Conservation (phyloP, 2,888 invertebrate species). For the Scaptomyza reducta region DNA sequence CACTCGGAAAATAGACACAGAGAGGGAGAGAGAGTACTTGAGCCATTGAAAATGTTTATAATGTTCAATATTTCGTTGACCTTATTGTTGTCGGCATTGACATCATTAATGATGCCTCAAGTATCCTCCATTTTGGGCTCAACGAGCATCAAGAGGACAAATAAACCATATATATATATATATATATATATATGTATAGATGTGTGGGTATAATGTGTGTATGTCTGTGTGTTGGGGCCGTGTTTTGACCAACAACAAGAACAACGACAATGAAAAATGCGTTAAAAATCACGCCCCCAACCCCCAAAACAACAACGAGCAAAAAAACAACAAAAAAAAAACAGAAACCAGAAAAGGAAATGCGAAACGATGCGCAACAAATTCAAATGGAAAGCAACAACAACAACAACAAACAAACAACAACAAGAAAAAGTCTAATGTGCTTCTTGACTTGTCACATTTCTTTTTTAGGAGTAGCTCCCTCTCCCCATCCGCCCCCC, state of each 20-base stretch:
- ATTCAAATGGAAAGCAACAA: constrained; percentile 66
- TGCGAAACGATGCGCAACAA: constrained; percentile 73
- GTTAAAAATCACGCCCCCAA: constrained; percentile 55
- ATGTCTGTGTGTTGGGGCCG: no score
- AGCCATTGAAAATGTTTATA: constrained; percentile 55
- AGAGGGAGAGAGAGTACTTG: constrained; percentile 20
- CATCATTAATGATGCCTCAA: constrained; percentile 78
- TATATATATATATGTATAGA: no score
- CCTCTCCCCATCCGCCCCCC: no score
- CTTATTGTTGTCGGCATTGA: constrained; percentile 68
- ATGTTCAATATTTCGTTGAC: constrained; percentile 64
- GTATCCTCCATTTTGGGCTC: constrained; percentile 75
- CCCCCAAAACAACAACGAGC: not conserved
- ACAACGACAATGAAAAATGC: constrained; percentile 17
- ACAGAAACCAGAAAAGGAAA: constrained; percentile 41
- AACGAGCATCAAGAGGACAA: constrained; percentile 45
- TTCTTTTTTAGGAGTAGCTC: not conserved
- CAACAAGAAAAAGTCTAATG: constrained; percentile 60
- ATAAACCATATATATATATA: constrained; percentile 42
- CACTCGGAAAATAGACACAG: not conserved
- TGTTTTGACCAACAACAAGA: no score
- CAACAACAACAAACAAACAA: constrained; percentile 33
- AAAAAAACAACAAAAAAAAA: not conserved
- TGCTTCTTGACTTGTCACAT: constrained; percentile 42
- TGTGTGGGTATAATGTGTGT: no score